Base-by-base conservation (phyloP, 2,888 invertebrate genomes). In the Eudasyphora cyanicolor region DNA sequence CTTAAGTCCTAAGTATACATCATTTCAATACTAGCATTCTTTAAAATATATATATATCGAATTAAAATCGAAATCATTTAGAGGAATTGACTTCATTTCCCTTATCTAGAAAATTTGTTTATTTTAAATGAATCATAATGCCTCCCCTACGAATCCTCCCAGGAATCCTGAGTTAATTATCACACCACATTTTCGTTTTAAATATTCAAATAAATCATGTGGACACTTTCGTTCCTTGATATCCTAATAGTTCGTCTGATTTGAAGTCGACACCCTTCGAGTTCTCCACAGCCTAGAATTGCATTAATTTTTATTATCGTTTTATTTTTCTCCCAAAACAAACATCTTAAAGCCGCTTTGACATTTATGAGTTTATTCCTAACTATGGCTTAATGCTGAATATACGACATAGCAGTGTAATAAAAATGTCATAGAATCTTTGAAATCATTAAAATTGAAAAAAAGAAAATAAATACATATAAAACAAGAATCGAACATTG, bases 371-470 rank as follows among this genome's bases (percentile, higher is more conserved):
- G 78, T 76, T 45, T 76, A 51, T 60, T 75, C 17, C 35, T 75
- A 32, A 73, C 45, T 21, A 0, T n/a, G 19, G 35, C 75, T 76
- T 67, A 24, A 21, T 24, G 19, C 38, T 8, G 12, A 24, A 27
- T 14, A 57, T 8, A 51, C 32, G 32, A 29, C 7, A 5, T 8
- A 2, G 78, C 32, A 19, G 57, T n/a, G 60, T 79, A 79, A 81
- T 84, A 84, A 84, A 84, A 84, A 79, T 81, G 84, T 84, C 84
- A 81, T 75, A 81, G 71, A 70, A 60, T 38, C 73, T 78, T 78
- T 78, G 38, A 84, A 81, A 81, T 71, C 78, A 81, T 79, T 81
- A 79, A 81, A 83, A 80, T 35, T 42, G 10, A 67, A 35, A 24
- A 17, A 32, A 67, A 67, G 14, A 19, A 42, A 60, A 32, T 0